These are phyloP conservation scores for Burhinus bistriatus DNA, from an alignment of 2,113 vertebrate genomes.

Conservation along the genomic window DNA sequence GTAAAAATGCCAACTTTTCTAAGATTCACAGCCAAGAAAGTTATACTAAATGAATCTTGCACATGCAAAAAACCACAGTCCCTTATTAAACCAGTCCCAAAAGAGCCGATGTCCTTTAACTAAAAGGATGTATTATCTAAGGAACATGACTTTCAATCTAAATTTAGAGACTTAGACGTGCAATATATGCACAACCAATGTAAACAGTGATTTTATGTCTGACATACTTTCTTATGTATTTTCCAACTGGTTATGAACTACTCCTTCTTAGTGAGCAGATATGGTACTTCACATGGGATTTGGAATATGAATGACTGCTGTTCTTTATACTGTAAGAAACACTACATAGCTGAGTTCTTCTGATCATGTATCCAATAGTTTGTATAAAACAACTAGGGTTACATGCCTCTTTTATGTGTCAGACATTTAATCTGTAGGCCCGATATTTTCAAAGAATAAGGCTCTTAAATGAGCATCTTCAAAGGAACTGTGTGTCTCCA, in stretches of 20 bases:
- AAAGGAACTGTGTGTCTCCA: not conserved
- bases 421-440: not conserved
- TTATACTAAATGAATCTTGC: not conserved
- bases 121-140: not conserved
- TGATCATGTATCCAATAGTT: not conserved
- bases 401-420: not conserved
- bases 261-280: not conserved
- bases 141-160: not conserved
- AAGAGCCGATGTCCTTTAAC: not conserved
- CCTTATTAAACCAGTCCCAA: not conserved
- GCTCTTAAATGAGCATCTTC: not conserved
- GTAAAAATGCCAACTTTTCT: slow-evolving; percentile 14
- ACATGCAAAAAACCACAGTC: not conserved
- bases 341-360: not conserved
- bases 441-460: not conserved
- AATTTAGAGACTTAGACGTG: not conserved
- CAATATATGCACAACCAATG: not conserved
- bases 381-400: not conserved
- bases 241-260: not conserved
- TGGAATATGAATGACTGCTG: not conserved
- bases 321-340: not conserved
- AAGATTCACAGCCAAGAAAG: not conserved
- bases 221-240: not conserved
- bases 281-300: not conserved
- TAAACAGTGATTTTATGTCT: not conserved